A percentile compares a stretch with the other conserved stretches of the same genome.
phyloP scores from a whole-genome alignment of 2,888 invertebrate genomes.

The Xylota sylvarum region DNA sequence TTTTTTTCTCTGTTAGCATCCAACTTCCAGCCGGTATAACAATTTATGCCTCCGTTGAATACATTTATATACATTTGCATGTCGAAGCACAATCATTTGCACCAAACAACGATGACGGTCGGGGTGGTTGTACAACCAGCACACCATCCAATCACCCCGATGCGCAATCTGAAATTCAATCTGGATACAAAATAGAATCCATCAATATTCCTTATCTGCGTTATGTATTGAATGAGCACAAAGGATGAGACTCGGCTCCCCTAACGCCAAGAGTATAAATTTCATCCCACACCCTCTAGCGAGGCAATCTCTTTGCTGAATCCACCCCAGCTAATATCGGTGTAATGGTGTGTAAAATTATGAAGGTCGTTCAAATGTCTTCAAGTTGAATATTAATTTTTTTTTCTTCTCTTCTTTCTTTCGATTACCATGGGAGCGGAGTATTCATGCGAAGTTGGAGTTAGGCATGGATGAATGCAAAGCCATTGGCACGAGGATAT shows the following conservation, averaged over 20 bases:
- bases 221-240: conserved; percentile 69
- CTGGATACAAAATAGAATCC: conserved; percentile 77
- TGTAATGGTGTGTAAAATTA: conserved; percentile 77
- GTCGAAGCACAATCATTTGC: conserved; percentile 58
- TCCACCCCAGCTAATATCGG: conserved; percentile 71
- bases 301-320: conserved; percentile 48
- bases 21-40: conserved; percentile 24
- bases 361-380: conserved; percentile 76
- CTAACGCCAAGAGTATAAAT: conserved; percentile 63
- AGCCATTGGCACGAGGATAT: conserved; percentile 65
- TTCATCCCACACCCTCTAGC: conserved; percentile 49
- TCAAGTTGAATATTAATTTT: conserved; percentile 77
- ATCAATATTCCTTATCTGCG: conserved; percentile 77
- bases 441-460: conserved; percentile 32
- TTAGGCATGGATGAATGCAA: conserved; percentile 66
- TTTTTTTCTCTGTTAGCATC: no score
- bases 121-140: background rate
- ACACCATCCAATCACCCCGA: conserved; percentile 55
- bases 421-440: conserved; percentile 49
- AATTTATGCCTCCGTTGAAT: conserved; percentile 68
- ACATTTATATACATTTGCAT: conserved; percentile 76
- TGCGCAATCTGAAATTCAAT: conserved; percentile 77
- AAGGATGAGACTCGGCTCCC: conserved; percentile 53
- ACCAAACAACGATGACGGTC: conserved; percentile 17
- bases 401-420: conserved; percentile 27